Evolutionary conservation across 2,888 invertebrate species (phyloP), one percentile per base, ranked within the genome.

Genomic region (Tipula lateralis): DNA sequence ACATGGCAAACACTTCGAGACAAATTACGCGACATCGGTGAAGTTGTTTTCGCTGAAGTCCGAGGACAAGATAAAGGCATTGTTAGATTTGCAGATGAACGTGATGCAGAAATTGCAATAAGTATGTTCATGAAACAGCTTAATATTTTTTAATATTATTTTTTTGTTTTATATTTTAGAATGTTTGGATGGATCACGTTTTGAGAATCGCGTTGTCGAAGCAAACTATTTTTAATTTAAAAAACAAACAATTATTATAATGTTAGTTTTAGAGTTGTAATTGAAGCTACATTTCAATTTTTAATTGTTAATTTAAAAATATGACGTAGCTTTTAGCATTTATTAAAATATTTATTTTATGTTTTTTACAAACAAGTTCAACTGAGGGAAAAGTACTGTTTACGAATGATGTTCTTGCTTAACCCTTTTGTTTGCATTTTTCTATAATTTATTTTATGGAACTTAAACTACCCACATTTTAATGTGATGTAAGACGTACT

Each of bases 21-120:
- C 88, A 97, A 97, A 90, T 97, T 98, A 91, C 94, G 95, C 87
- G 96, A 97, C 88, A 95, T 96, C 86, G 99, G 98, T 2, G 98
- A 98, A 87, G 96, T 99, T 0, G 96, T 97, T 89, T 97, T 95
- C 89, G 97, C 97, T 9, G 98, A 99, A 90, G 97, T 98, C 91
- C 94, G 96, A 84, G 95, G 95, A 1, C 93, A 95, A 80, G 98
- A 97, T 87, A 94, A 95, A 85, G 97, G 98, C 85, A 93, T 97
- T 85, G 96, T 99, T 29, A 93, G 97, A 85, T 99, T 97, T 91
- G 93, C 94, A 84, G 94, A 94, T 86, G 96, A 96, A 87, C 95
- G 96, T 92, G 97, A 97, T 89, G 98, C 98, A 9, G 96, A 96
- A 87, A 92, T 97, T 87, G 97, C 98, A 87, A 96, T 97, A 89